phyloP scores from a whole-genome alignment of 1,140 invertebrate genomes.

The Idris sp. region DNA sequence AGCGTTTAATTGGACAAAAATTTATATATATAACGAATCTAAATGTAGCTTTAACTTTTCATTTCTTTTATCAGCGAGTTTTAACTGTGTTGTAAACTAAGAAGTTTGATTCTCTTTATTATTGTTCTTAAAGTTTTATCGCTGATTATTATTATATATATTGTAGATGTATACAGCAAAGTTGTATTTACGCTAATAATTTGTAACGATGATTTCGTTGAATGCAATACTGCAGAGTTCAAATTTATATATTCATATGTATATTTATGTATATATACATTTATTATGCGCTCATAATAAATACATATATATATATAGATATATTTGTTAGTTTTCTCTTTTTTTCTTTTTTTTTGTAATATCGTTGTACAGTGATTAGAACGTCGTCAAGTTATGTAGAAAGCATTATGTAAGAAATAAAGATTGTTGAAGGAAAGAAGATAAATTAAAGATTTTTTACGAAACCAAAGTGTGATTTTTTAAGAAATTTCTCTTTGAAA shows the following conservation, averaged over 20 bases:
- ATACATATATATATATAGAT: slow-evolving; percentile 19
- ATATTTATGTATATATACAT: too few relatives aligned
- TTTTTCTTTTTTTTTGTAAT: slow-evolving; percentile 44
- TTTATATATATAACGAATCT: slow-evolving; percentile 31
- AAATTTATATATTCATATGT: slow-evolving; percentile 46
- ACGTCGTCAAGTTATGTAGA: slow-evolving; percentile 28
- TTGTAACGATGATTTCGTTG: slow-evolving; percentile 24
- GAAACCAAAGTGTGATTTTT: too few relatives aligned
- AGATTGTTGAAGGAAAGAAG: slow-evolving; percentile 48
- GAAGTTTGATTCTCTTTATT: slow-evolving; percentile 51
- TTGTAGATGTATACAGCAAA: slow-evolving; percentile 40
- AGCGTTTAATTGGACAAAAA: slow-evolving; percentile 38
- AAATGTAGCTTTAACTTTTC: slow-evolving; percentile 23
- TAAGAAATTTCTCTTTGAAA: too few relatives aligned
- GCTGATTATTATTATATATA: slow-evolving; percentile 48
- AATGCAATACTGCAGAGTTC: slow-evolving; percentile 29
- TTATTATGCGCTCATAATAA: too few relatives aligned
- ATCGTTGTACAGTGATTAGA: slow-evolving; percentile 42
- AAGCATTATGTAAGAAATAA: slow-evolving; percentile 57
- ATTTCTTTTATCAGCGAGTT: slow-evolving; percentile 15
- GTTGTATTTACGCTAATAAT: slow-evolving; percentile 44
- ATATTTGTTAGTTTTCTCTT: slow-evolving; percentile 18
- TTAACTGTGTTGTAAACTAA: slow-evolving; percentile 38
- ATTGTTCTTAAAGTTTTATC: slow-evolving; percentile 57
- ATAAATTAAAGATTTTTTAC: slow-evolving; percentile 13